Conservation (phyloP, 2,797 vertebrate species). For the Vipera ursinii region DNA sequence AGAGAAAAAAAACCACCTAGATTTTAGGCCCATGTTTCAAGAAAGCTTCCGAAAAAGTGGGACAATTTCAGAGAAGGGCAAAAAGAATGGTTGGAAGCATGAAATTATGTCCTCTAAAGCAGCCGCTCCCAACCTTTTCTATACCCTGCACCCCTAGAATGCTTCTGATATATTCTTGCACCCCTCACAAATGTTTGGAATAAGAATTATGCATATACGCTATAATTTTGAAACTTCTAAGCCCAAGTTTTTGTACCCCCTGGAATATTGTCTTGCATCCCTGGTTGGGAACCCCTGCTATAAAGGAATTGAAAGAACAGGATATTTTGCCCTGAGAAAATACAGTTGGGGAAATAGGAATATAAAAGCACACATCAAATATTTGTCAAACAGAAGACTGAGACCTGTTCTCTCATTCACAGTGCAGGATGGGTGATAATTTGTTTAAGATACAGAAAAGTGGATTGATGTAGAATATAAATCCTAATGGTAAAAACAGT, state of each 20-base stretch:
- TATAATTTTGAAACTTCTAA: too few species aligned
- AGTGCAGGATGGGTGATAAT: background rate
- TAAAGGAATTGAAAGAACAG: background rate
- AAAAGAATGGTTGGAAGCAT: background rate
- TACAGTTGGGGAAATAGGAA: background rate
- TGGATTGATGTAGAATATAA: background rate
- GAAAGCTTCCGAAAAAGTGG: background rate
- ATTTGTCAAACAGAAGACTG: background rate
- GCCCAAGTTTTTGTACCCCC: too few species aligned
- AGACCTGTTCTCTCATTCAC: background rate
- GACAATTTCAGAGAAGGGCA: background rate
- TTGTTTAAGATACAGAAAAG: background rate
- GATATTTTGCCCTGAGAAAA: background rate
- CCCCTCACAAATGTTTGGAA: too few species aligned
- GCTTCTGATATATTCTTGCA: too few species aligned
- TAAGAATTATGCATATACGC: too few species aligned
- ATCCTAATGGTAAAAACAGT: background rate
- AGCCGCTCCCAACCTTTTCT: too few species aligned
- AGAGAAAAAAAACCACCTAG: background rate
- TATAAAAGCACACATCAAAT: background rate
- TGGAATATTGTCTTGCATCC: too few species aligned
- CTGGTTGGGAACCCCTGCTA: too few species aligned
- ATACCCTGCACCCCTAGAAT: too few species aligned
- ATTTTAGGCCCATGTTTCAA: background rate
- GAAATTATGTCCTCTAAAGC: background rate